A percentile compares a stretch with the other conserved stretches of the same genome.
phyloP scores from a whole-genome alignment of 2,888 invertebrate genomes.

The Pheosia tremula region DNA sequence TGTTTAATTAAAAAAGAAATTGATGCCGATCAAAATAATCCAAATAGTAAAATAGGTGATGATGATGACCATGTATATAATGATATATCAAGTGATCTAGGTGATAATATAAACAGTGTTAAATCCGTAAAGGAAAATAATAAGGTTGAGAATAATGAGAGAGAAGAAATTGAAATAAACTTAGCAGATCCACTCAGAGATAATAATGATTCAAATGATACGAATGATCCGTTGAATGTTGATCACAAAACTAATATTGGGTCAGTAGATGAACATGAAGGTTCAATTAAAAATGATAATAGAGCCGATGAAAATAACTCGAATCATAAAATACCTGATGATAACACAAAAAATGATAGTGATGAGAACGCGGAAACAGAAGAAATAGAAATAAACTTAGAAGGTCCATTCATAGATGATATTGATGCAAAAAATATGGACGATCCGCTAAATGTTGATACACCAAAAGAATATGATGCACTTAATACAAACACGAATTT shows the following conservation, averaged over 20 bases:
- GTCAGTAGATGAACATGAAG: too few species aligned
- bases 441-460: too few species aligned
- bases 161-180: not conserved
- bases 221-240: not conserved
- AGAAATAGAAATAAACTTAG: not conserved
- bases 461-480: not conserved
- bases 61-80: not conserved
- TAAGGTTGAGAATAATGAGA: not conserved
- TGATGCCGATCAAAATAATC: not conserved
- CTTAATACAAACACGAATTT: not conserved
- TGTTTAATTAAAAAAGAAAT: not conserved
- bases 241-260: not conserved
- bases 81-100: not conserved
- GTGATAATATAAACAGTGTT: not conserved
- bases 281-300: too few species aligned
- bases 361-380: not conserved
- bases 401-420: too few species aligned
- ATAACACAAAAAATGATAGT: not conserved
- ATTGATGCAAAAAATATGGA: not conserved
- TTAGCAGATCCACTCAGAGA: too few species aligned
- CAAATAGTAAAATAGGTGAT: not conserved
- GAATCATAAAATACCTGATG: too few species aligned
- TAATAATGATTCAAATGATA: not conserved
- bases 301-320: too few species aligned
- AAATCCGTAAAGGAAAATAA: not conserved